phyloP scores from a whole-genome alignment of 2,797 vertebrate species.

The Fundulus diaphanus region DNA sequence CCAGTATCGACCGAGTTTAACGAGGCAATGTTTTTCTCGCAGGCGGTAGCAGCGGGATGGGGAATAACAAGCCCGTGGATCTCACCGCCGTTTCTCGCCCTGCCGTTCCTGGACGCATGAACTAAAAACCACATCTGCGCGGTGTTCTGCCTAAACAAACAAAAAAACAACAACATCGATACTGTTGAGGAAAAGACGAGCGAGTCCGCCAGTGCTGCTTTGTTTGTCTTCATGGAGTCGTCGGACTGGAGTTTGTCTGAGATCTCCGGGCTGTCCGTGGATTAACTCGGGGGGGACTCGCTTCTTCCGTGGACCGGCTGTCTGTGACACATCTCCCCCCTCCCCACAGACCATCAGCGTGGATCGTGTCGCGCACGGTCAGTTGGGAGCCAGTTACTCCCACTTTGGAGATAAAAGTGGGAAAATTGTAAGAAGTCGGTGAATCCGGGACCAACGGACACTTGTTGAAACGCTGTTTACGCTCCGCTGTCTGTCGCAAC shows the following conservation, averaged over 20 bases:
- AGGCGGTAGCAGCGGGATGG: constrained; percentile 18
- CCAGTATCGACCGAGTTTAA: background rate
- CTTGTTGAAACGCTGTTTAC: constrained; percentile 65
- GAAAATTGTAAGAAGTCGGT: constrained; percentile 8
- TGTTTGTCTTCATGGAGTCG: constrained; percentile 41
- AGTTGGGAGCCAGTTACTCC: background rate
- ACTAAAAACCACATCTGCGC: background rate
- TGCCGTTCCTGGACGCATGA: constrained; percentile 8
- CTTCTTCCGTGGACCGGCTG: constrained; percentile 26
- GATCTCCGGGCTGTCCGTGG: constrained; percentile 50
- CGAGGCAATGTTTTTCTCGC: constrained; percentile 60
- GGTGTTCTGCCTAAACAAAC: background rate
- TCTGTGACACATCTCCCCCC: constrained; percentile 21
- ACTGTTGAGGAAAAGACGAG: background rate
- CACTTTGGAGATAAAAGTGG: constrained; percentile 4
- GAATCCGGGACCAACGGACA: constrained; percentile 47
- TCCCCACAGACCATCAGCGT: constrained; percentile 13
- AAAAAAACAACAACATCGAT: background rate
- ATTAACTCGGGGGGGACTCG: constrained; percentile 62
- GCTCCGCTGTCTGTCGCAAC: constrained; percentile 34
- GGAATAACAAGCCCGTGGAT: constrained; percentile 50
- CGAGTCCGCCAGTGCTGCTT: background rate
- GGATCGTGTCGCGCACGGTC: constrained; percentile 22
- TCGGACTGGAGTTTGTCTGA: constrained; percentile 51
- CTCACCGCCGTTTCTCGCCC: constrained; percentile 20